Conservation (phyloP, 2,113 vertebrate species). For the Ivindomyrus marchei region DNA sequence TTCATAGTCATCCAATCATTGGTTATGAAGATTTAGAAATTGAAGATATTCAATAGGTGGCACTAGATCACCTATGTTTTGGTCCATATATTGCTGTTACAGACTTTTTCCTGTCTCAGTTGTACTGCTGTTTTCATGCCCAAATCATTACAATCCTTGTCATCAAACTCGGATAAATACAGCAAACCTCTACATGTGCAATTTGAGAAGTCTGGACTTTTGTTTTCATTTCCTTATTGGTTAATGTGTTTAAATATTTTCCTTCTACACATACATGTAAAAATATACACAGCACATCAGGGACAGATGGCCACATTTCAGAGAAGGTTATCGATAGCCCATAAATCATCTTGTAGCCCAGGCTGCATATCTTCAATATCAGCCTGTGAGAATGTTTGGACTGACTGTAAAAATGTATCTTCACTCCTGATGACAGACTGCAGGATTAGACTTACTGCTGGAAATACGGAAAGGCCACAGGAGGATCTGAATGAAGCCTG, state of each 20-base stretch:
- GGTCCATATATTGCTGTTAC: background rate
- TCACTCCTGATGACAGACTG: conserved; percentile 44
- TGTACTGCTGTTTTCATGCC: background rate
- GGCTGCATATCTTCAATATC: conserved; percentile 40
- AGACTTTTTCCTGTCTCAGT: background rate
- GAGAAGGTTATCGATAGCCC: background rate
- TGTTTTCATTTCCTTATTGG: conserved; percentile 10
- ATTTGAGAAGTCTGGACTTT: conserved; percentile 5
- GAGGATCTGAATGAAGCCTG: background rate
- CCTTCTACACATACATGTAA: conserved; percentile 10
- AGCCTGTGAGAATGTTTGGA: conserved; percentile 45
- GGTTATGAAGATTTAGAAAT: background rate
- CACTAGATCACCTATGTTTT: conserved; percentile 11
- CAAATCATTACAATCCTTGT: conserved; percentile 12
- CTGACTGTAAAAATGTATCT: conserved; percentile 49
- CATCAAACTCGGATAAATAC: conserved; percentile 10
- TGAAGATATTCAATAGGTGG: conserved; percentile 19
- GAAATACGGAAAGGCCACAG: background rate
- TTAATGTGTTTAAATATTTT: conserved; percentile 16
- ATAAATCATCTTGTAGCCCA: conserved; percentile 29
- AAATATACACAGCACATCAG: conserved; percentile 7
- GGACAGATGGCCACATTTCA: background rate
- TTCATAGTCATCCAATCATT: background rate
- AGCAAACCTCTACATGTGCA: background rate
- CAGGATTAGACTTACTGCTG: conserved; percentile 26